A percentile compares a stretch with the other conserved stretches of the same genome.
Conservation (phyloP, 2,888 invertebrate species). For the Lucinisca nassula region DNA sequence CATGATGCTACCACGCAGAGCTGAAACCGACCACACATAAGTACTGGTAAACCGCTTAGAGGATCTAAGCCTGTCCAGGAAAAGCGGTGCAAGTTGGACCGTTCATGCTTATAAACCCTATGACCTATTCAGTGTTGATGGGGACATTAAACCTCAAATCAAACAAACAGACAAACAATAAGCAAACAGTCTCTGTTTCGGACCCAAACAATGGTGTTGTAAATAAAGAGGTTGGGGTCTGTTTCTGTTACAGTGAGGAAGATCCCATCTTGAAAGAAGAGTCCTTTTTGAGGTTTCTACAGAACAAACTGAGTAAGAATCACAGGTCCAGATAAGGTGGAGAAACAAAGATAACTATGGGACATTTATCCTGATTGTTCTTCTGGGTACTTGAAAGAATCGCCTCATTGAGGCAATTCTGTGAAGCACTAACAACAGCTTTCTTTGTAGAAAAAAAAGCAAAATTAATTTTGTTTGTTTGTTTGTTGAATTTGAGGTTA, state of each 20-base stretch:
- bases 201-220: no score
- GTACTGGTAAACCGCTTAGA: no score
- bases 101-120: not conserved
- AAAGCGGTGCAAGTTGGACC: not conserved
- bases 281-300: slow-evolving; percentile 57
- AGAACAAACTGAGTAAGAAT: slow-evolving; percentile 52
- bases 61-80: not conserved
- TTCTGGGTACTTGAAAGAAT: not conserved
- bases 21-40: no score
- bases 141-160: not conserved
- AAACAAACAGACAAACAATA: not conserved
- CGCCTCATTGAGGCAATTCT: no score
- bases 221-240: not conserved
- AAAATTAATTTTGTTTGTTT: not conserved
- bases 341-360: no score
- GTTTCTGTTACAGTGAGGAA: slow-evolving; percentile 64
- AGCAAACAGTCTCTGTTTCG: not conserved
- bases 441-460: no score
- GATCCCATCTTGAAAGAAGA: slow-evolving; percentile 62
- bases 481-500: not conserved
- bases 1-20: no score
- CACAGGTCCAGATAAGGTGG: no score
- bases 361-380: not conserved
- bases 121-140: not conserved
- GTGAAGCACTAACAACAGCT: no score